Base-by-base conservation (phyloP, 2,888 invertebrate genomes). In the Lasioglossum morio region DNA sequence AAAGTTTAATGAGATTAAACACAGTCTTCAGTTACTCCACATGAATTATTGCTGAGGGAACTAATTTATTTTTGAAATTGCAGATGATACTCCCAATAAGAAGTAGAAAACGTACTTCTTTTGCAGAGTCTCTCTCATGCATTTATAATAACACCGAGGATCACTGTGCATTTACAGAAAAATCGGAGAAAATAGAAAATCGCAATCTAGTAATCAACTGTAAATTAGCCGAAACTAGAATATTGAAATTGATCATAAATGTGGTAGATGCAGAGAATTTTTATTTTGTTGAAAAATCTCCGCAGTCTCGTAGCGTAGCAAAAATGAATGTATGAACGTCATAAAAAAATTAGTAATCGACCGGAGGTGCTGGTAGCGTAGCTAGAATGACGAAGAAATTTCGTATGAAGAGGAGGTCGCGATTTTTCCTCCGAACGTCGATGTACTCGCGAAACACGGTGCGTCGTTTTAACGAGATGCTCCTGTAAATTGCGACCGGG, bases 381-480 rank as follows among this genome's bases (percentile, higher is more conserved):
- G 7, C 30, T 16, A 5, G 8, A 63, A 30, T 30, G 30, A 5
- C 3, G 8, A 30, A 19, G 2, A 63, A 63, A 63, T 63, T 60
- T 30, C 30, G 30, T 19, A 7, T 27, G 63, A 63, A 16, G 30
- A 63, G 16, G 63, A 63, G 30, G 19, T 30, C 63, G 63, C 63
- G 63, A 30, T 63, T 30, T 63, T 19, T 63, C 2, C 19, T 8
- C 3, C 8, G 63, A 63, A 30, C 63, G 63, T 16, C 19, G 16
- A 30, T 30, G 63, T 30, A 63, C 63, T 30, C 63, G 63, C 30
- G 63, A 16, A 63, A 63, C 63, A 63, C 19, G 7, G 63, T 63
- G 70, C 72, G 37, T 72, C 19, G 70, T 72, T 75, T 43, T 23
- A 43, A 83, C 63, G 84, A 84, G 70, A 72, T 63, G 63, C 69